Evolutionary conservation across 2,888 invertebrate species (phyloP), one percentile per base, ranked within the genome.

Genomic region (Thereva unica): DNA sequence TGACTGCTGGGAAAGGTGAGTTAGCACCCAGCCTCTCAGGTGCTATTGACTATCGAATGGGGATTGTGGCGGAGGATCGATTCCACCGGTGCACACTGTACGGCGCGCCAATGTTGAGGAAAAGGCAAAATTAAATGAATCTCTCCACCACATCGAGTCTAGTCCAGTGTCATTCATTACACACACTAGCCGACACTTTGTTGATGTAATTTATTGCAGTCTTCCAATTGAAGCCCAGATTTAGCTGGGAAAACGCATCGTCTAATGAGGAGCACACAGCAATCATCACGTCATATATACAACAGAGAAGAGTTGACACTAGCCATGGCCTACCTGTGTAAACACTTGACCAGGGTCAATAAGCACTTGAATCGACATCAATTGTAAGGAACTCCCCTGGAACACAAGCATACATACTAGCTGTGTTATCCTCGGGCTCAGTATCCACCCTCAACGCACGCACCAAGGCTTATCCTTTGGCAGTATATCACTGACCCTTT

Each of bases 1-100:
- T 70, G 70, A 70, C 70, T 70, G 68, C 50, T 68, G 63, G 44
- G 67, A 68, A 68, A 68, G 67, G 68, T 70, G 67, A 70, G 67
- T 70, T 70, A 70, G 70, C 70, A 70, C 70, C 65, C 59, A 42
- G 59, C 23, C 6, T 44, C 47, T 55, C 55, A 47, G 40, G 35
- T 59, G 47, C 47, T 37, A 59, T 8, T 38, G 59, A 37, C 45
- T 23, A 23, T 23, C 23, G 1, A 23, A 23, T 23, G 23, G 23
- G 23, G 23, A 23, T 23, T 23, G 23, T 23, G 23, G 23, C 2
- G 23, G 23, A 2, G 23, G 23, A 23, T 23, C 49, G 49, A n/a
- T 12, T n/a, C 49, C 34, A 34, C 52, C 52, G 52, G 34, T 5
- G 52, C 9, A n/a, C 2, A 7, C 6, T 5, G 23, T 23, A 1